Percentiles rank a stretch among this genome's conserved stretches.
Conservation (phyloP, 2,888 invertebrate genomes). For the Mythimna lalbum region DNA sequence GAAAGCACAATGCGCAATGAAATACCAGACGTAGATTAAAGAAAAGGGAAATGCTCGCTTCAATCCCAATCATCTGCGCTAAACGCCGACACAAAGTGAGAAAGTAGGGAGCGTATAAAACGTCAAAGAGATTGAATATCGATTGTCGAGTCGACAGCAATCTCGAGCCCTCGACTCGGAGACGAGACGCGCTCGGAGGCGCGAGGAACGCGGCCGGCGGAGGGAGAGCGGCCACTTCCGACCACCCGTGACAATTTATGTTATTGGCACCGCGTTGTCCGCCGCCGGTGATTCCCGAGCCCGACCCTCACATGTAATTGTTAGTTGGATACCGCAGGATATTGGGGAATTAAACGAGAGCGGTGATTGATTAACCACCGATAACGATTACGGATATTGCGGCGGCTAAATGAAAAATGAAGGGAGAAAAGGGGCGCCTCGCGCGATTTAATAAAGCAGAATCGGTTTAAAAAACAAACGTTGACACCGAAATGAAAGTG, state of each 20-base stretch:
- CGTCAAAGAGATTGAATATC: conserved; percentile 90
- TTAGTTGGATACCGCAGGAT: conserved; percentile 88
- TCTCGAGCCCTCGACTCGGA: conserved; percentile 73
- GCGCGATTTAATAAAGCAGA: conserved; percentile 66
- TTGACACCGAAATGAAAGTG: conserved; percentile 72
- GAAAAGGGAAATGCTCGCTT: conserved; percentile 75
- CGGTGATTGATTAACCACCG: conserved; percentile 88
- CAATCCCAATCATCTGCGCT: conserved; percentile 83
- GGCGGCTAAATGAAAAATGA: conserved; percentile 77
- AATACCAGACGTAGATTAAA: conserved; percentile 76
- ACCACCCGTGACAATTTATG: conserved; percentile 89
- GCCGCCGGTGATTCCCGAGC: conserved; percentile 84
- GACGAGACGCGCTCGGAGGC: conserved; percentile 63
- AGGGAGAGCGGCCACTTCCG: conserved; percentile 77
- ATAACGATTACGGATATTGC: conserved; percentile 86
- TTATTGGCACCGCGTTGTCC: conserved; percentile 86
- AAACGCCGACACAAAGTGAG: conserved; percentile 87
- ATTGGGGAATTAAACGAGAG: conserved; percentile 88
- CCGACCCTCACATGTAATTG: conserved; percentile 89
- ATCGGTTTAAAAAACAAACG: conserved; percentile 75
- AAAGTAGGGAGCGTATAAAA: conserved; percentile 86
- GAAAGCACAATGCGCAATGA: conserved; percentile 70
- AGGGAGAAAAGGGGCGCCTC: conserved; percentile 66
- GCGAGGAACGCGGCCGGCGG: conserved; percentile 61
- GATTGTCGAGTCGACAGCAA: conserved; percentile 89